Base-by-base conservation (phyloP, 2,113 vertebrate species). In the Oryctolagus cuniculus region DNA sequence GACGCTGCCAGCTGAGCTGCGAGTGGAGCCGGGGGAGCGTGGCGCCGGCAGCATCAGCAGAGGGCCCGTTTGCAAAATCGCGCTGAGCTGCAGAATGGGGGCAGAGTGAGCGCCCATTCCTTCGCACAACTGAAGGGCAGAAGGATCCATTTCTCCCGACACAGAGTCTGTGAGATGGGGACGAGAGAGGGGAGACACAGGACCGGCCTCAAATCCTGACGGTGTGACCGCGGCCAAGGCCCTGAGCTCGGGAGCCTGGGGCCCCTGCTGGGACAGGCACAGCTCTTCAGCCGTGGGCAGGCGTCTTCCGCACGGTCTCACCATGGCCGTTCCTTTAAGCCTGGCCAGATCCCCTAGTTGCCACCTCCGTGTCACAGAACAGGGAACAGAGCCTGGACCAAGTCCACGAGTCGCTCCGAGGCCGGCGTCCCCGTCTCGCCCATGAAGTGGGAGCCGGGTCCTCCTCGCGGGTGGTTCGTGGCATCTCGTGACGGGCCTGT, bases 251-350 rank as follows among this genome's bases (percentile, higher is more conserved):
- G 0, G 0, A 34, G 64, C 63, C 53, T 21, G 0, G 21, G 8
- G 31, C 49, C 36, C 49, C 51, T 22, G 12, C 49, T 51, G 15
- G 36, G 74, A 11, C 11, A 31, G 24, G 49, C 51, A 29, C 5
- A 8, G n/a, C 12, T 3, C 31, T 15, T 24, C 16, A 1, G 1
- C 17, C n/a, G 12, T 15, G 12, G 24, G 67, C 3, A 0, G 0
- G 27, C 29, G 61, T n/a, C 58, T 24, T 22, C 81, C 44, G 1
- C 3, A 24, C 73, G 10, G 12, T 36, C n/a, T 44, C 53, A 1
- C 61, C 34, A 0, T 25, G 0, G 10, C 6, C 0, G 6, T 34
- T 38, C 38, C 38, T 38, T 38, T 38, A 38, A 38, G 38, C n/a
- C 38, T 38, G 38, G 38, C 6, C 38, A 38, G 38, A 38, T 38